A percentile compares a stretch with the other conserved stretches of the same genome.
Evolutionary conservation across 2,113 vertebrate species (phyloP).

Genomic region (Paedocypris sp.): DNA sequence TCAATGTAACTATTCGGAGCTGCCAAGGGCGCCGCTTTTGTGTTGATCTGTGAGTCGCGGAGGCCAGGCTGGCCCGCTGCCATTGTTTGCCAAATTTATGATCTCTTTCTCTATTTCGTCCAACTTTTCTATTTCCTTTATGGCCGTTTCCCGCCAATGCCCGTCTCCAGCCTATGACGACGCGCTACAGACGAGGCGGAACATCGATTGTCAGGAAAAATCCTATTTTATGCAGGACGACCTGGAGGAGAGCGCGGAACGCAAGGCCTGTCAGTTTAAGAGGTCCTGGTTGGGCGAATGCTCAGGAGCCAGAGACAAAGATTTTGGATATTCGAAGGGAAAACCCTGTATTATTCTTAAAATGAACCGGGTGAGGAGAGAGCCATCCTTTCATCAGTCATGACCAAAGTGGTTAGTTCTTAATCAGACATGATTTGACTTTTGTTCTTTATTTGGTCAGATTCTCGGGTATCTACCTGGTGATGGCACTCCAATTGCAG

Average conservation of each 20-base stretch:
- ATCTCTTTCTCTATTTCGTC: slow-evolving; percentile 16
- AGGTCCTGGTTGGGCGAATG: slow-evolving; percentile 80
- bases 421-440: too few relatives aligned
- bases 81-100: slow-evolving; percentile 58
- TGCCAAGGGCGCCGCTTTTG: slow-evolving; percentile 50
- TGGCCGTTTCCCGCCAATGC: slow-evolving; percentile 12
- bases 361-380: slow-evolving; percentile 88
- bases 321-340: slow-evolving; percentile 81
- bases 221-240: slow-evolving; percentile 80
- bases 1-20: slow-evolving; percentile 48
- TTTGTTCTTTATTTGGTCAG: slow-evolving; percentile 48
- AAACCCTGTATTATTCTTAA: slow-evolving; percentile 86
- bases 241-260: slow-evolving; percentile 65
- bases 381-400: too few relatives aligned
- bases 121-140: slow-evolving; percentile 11
- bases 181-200: slow-evolving; percentile 79
- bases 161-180: slow-evolving; percentile 76
- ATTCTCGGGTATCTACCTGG: slow-evolving; percentile 88
- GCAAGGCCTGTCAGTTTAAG: slow-evolving; percentile 88
- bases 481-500: slow-evolving; percentile 72
- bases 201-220: slow-evolving; percentile 70
- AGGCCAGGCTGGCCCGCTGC: slow-evolving; percentile 48
- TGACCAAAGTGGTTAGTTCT: too few relatives aligned
- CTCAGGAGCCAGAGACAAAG: slow-evolving; percentile 74
- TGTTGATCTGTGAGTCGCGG: slow-evolving; percentile 50